phyloP scores from a whole-genome alignment of 2,888 invertebrate species.

The Plagodis dolabraria region DNA sequence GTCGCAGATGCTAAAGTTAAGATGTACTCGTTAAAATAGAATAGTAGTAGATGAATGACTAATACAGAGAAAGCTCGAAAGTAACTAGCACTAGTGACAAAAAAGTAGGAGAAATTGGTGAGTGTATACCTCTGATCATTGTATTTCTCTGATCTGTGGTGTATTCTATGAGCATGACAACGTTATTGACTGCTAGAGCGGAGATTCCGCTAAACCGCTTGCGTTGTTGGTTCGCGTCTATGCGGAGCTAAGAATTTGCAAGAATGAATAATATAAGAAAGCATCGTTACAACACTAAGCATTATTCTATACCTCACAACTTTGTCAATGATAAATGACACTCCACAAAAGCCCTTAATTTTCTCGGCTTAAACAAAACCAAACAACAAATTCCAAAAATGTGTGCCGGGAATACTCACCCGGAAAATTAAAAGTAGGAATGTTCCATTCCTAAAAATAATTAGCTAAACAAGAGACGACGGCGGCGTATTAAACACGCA shows the following conservation, averaged over 20 bases:
- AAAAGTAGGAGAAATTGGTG: no score
- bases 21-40: no score
- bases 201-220: no score
- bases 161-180: no score
- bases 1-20: no score
- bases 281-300: slow-evolving; percentile 5
- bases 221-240: neutral
- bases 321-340: slow-evolving; percentile 20
- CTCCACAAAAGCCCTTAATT: slow-evolving; percentile 17
- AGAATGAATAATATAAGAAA: slow-evolving; percentile 2
- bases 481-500: slow-evolving; percentile 15
- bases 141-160: no score
- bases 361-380: slow-evolving; percentile 8
- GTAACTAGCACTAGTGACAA: no score
- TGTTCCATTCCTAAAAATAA: slow-evolving; percentile 29
- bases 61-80: no score
- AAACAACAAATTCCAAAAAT: slow-evolving; percentile 23
- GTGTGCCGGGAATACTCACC: slow-evolving; percentile 20
- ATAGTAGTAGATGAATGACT: no score
- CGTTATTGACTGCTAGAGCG: no score
- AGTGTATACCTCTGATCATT: no score
- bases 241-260: neutral
- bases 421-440: slow-evolving; percentile 34
- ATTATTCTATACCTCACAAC: slow-evolving; percentile 21
- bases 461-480: neutral